These are phyloP conservation scores for Dryobota labecula DNA, from an alignment of 2,888 invertebrate genomes.

Conservation along the genomic window DNA sequence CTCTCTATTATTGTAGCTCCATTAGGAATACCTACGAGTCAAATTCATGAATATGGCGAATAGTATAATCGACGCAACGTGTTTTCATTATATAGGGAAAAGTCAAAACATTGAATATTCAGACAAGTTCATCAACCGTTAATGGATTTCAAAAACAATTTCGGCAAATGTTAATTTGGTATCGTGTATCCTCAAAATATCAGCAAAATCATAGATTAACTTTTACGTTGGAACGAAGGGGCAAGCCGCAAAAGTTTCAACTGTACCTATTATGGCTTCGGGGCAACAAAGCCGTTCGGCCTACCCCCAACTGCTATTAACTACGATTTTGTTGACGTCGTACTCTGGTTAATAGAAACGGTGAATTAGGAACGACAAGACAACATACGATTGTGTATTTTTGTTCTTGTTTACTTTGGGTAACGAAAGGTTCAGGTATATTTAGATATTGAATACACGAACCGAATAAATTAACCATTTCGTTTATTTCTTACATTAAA, in stretches of 20 bases:
- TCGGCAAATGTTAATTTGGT: constrained; percentile 57
- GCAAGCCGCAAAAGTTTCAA: constrained; percentile 65
- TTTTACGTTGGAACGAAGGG: constrained; percentile 52
- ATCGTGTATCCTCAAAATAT: constrained; percentile 49
- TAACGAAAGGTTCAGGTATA: neutral
- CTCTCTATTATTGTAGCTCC: neutral
- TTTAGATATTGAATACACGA: neutral
- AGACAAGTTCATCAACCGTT: constrained; percentile 39
- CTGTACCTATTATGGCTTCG: constrained; percentile 66
- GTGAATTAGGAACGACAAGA: constrained; percentile 43
- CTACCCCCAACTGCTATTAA: constrained; percentile 64
- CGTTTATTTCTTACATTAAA: neutral
- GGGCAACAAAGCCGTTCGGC: constrained; percentile 64
- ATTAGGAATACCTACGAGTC: neutral
- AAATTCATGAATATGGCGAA: constrained; percentile 1
- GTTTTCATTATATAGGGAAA: neutral
- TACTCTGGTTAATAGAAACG: constrained; percentile 55
- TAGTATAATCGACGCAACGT: no score
- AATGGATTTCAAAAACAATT: constrained; percentile 45
- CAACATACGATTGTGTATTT: constrained; percentile 31
- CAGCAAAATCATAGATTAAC: constrained; percentile 58
- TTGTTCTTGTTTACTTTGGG: constrained; percentile 35
- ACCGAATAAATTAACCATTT: neutral
- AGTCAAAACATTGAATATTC: constrained; percentile 14
- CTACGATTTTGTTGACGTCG: constrained; percentile 64